Evolutionary conservation across 2,797 vertebrate species (phyloP), one percentile per base, ranked within the genome.

Genomic region (Acrossocheilus wenchowensis): DNA sequence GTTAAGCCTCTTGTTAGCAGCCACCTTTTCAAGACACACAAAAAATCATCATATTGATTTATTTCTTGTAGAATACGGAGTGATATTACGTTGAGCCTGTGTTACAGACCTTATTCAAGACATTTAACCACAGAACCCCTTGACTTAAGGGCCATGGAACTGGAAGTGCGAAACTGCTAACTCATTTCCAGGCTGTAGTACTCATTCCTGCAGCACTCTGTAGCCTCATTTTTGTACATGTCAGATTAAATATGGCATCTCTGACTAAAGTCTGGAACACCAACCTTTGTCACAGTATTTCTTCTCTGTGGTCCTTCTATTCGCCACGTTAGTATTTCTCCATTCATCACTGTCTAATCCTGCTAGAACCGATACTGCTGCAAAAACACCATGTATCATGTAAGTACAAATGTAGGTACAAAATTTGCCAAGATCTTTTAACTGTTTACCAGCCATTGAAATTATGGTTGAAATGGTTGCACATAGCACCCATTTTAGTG

Each of bases 341-440:
- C 43, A 52, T 84, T 66, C 5, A 84, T 84, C 72, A 52, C 6
- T 66, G 72, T 77, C 43, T 66, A 77, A 64, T 60, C 43, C 8
- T 52, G 14, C 19, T 66, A 45, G 21, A 75, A 75, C 39, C 26
- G 66, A 64, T 5, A n/a, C 57, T 43, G 7, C 54, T 79, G 6
- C 77, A 10, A 17, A 62, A 78, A 78, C 21, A n/a, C 77, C 26
- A 52, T 74, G 41, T 39, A 83, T 74, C 57, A 66, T 43, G 52
- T 39, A 57, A 39, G 21, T n/a, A n/a, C n/a, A n/a, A n/a, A n/a
- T n/a, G n/a, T n/a, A n/a, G 23, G n/a, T 43, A 62, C 23, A 43
- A 17, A 26, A 43, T 43, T 39, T n/a, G 14, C 7, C 23, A 62
- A 43, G 23, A 62, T 62, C 8, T 60, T 26, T 30, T 17, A 62